Percentiles rank a stretch among this genome's conserved stretches.
Evolutionary conservation across 2,113 vertebrate species (phyloP).

Genomic region (Nyctereutes procyonoides): DNA sequence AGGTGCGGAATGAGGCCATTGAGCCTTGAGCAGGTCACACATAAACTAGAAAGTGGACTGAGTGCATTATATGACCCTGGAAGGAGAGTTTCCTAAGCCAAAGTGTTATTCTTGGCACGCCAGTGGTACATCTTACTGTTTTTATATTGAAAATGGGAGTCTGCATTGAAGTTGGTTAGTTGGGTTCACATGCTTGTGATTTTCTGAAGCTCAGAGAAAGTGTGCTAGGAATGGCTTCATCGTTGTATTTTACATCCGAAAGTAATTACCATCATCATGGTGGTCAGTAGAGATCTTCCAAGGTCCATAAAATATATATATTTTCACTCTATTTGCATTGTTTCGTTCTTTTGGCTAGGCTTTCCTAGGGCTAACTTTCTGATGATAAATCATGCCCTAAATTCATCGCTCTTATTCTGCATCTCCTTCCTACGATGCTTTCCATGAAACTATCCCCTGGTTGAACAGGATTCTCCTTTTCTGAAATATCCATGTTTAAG

Average conservation of each 20-base stretch:
- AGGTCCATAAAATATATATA: neutral
- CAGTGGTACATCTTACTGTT: neutral
- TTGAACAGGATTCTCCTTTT: neutral
- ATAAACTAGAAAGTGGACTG: neutral
- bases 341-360: neutral
- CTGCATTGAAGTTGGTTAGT: neutral
- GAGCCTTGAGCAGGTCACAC: neutral
- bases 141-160: neutral
- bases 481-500: neutral
- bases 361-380: neutral
- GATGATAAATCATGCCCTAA: neutral
- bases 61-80: neutral
- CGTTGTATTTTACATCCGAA: neutral
- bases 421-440: neutral
- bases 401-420: neutral
- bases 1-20: neutral
- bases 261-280: neutral
- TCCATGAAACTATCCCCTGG: neutral
- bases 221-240: neutral
- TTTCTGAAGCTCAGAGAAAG: constrained; percentile 13
- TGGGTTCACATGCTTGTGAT: neutral
- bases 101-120: neutral
- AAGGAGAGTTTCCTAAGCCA: neutral
- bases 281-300: neutral
- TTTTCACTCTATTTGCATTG: neutral